These are phyloP conservation scores for Heliconius ethilla DNA, from an alignment of 2,888 invertebrate genomes.

Conservation along the genomic window DNA sequence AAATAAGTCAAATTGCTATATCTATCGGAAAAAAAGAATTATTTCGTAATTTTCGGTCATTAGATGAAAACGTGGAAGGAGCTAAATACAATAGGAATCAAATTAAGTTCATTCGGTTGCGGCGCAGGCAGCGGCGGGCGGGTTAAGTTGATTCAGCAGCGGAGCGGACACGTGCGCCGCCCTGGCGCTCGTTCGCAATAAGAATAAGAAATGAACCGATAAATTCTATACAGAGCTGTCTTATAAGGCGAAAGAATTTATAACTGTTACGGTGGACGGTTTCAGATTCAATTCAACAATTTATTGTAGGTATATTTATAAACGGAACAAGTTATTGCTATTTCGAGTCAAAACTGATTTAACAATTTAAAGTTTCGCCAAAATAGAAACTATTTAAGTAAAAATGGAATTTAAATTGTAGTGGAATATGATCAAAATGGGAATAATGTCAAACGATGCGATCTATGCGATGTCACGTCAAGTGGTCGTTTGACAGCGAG, in stretches of 20 bases:
- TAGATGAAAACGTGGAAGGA: slow-evolving; percentile 71
- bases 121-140: slow-evolving; percentile 62
- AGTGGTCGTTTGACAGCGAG: slow-evolving; percentile 50
- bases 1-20: slow-evolving; percentile 11
- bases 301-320: slow-evolving; percentile 25
- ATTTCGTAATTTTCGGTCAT: slow-evolving; percentile 69
- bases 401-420: slow-evolving; percentile 24
- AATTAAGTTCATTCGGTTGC: slow-evolving; percentile 79
- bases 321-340: slow-evolving; percentile 23
- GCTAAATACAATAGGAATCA: slow-evolving; percentile 79
- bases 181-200: slow-evolving; percentile 58
- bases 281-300: slow-evolving; percentile 34
- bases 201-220: slow-evolving; percentile 66
- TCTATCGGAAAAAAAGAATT: slow-evolving; percentile 46
- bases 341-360: background rate
- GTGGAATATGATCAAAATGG: slow-evolving; percentile 34
- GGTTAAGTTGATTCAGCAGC: slow-evolving; percentile 76
- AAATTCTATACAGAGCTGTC: slow-evolving; percentile 53
- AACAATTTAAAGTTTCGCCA: background rate
- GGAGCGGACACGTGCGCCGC: slow-evolving; percentile 63
- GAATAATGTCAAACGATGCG: slow-evolving; percentile 46
- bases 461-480: slow-evolving; percentile 47
- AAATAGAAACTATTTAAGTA: background rate
- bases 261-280: slow-evolving; percentile 42
- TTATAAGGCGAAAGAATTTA: slow-evolving; percentile 48